phyloP scores from a whole-genome alignment of 1,140 invertebrate species.

The Halictus rubicundus region DNA sequence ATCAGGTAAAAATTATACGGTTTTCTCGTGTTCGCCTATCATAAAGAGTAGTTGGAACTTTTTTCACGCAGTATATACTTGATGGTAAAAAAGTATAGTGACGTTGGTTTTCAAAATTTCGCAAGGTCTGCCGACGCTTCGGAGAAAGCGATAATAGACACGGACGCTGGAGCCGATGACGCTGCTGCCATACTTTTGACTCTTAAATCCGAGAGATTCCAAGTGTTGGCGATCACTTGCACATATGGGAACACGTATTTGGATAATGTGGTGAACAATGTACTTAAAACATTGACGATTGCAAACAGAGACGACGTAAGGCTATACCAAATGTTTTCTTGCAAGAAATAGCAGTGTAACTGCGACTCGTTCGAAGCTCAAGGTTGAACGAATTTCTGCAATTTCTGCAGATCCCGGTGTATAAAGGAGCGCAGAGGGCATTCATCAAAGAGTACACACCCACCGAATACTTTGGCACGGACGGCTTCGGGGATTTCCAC shows the following conservation, averaged over 20 bases:
- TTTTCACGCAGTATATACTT: not conserved
- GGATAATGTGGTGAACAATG: conserved; percentile 82
- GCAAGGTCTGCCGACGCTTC: not conserved
- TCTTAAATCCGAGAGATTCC: conserved; percentile 66
- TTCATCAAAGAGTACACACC: conserved; percentile 67
- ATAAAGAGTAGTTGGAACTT: not conserved
- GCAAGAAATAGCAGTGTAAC: no score
- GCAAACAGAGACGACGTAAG: conserved; percentile 81
- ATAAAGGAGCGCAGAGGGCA: conserved; percentile 73
- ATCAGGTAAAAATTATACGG: conserved; percentile 47
- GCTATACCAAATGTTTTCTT: conserved; percentile 28
- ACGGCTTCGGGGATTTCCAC: conserved; percentile 81
- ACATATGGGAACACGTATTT: conserved; percentile 84
- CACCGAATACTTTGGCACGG: conserved; percentile 75
- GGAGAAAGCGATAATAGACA: conserved; percentile 80
- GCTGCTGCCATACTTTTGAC: conserved; percentile 80
- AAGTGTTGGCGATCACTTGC: conserved; percentile 83
- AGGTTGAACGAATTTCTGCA: not conserved
- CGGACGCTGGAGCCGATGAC: conserved; percentile 82
- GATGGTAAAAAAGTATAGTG: not conserved
- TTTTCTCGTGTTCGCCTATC: not conserved
- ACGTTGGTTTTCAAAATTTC: conserved; percentile 3
- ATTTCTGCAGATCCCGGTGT: conserved; percentile 79
- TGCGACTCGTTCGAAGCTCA: no score
- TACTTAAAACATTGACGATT: conserved; percentile 81